Evolutionary conservation across 2,888 invertebrate species (phyloP).

Genomic region (Campoletis raptor): DNA sequence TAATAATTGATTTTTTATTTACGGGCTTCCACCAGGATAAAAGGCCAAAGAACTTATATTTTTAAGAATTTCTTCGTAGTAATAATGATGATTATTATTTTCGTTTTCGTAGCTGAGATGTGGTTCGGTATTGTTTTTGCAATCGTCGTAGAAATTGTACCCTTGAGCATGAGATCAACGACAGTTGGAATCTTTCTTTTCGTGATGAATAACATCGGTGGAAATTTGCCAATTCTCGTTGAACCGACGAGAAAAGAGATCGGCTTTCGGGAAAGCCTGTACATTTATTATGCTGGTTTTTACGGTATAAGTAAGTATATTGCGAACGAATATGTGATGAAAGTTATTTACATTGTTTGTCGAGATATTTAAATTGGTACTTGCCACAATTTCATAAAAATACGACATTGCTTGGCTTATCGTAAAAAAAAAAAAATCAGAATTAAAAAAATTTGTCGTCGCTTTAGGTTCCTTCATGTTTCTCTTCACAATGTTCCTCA

Average conservation of each 20-base stretch:
- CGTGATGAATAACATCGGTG: conserved; percentile 97
- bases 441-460: conserved; percentile 14
- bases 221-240: conserved; percentile 94
- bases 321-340: not conserved
- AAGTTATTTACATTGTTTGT: not conserved
- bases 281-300: conserved; percentile 95
- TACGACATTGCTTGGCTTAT: not conserved
- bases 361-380: not conserved
- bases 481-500: conserved; percentile 92
- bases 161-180: conserved; percentile 92
- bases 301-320: conserved; percentile 92
- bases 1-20: not conserved
- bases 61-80: too few relatives aligned
- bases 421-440: not conserved
- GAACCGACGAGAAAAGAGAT: conserved; percentile 93
- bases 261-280: conserved; percentile 93
- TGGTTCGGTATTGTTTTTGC: conserved; percentile 98
- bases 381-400: not conserved
- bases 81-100: not conserved
- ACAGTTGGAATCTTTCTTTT: conserved; percentile 95
- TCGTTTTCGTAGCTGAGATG: conserved; percentile 91
- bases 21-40: not conserved
- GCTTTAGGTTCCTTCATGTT: conserved; percentile 92
- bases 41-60: too few relatives aligned
- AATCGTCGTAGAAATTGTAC: conserved; percentile 95